phyloP scores from a whole-genome alignment of 2,797 vertebrate species.

The Falco naumanni region DNA sequence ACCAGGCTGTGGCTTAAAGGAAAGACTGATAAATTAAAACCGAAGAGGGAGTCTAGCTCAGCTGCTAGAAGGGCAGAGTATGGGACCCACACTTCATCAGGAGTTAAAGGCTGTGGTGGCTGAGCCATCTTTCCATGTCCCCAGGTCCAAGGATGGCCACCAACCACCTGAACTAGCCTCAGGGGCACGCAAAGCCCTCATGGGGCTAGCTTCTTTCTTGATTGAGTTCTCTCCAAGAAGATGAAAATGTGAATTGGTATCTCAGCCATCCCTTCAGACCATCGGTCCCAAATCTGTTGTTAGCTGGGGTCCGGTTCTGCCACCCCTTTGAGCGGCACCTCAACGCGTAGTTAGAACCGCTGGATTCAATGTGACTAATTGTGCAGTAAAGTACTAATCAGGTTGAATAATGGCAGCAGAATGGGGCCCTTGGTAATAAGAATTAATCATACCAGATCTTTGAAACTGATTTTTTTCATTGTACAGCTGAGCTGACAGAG shows the following conservation, averaged over 20 bases:
- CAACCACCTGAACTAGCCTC: background rate
- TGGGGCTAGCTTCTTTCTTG: background rate
- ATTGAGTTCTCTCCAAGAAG: background rate
- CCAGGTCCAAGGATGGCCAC: background rate
- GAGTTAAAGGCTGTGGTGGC: background rate
- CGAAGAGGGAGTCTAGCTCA: background rate
- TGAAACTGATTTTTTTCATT: constrained; percentile 59
- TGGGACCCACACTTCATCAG: background rate
- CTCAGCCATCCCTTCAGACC: background rate
- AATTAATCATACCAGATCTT: constrained; percentile 68
- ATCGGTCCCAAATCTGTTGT: background rate
- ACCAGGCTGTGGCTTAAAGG: background rate
- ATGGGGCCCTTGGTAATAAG: constrained; percentile 55
- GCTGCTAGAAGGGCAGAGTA: background rate
- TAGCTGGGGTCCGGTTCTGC: background rate
- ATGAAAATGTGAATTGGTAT: background rate
- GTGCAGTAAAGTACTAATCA: constrained; percentile 49
- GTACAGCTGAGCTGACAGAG: constrained; percentile 70
- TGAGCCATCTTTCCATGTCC: background rate
- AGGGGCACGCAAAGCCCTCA: background rate
- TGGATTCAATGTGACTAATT: constrained; percentile 8
- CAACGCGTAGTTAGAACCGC: accelerated
- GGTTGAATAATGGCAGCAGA: constrained; percentile 52
- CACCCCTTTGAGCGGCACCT: background rate
- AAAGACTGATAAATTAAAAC: background rate